These are phyloP conservation scores for Trichomycterus rosablanca DNA, from an alignment of 2,113 vertebrate genomes.

Conservation along the genomic window DNA sequence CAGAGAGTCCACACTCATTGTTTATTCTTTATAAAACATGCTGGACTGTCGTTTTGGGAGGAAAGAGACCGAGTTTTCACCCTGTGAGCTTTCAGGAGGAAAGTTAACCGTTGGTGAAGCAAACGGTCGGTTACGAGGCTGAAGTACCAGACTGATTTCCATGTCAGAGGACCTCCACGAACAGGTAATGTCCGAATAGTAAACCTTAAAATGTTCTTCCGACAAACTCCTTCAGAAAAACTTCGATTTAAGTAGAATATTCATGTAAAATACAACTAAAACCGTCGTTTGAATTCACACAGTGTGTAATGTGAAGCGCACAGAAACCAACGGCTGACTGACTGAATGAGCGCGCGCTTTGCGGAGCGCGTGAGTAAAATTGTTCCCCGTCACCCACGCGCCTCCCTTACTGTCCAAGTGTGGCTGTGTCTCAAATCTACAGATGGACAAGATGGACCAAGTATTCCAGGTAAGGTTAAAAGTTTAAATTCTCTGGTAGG, in stretches of 20 bases:
- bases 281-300: neutral
- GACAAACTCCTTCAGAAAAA: neutral
- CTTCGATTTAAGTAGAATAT: neutral
- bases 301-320: neutral
- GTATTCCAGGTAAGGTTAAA: too few species aligned
- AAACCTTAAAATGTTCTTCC: neutral
- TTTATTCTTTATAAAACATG: neutral
- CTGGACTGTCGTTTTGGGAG: neutral
- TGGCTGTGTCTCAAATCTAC: too few species aligned
- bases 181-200: neutral
- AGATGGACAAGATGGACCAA: too few species aligned
- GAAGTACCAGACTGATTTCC: neutral
- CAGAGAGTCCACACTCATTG: constrained; percentile 29
- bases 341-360: constrained; percentile 1
- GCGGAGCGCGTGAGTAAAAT: constrained; percentile 8
- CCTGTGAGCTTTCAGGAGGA: neutral
- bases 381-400: neutral
- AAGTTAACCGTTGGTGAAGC: neutral
- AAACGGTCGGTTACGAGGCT: neutral
- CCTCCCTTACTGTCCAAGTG: neutral
- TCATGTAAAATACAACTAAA: neutral
- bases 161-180: neutral
- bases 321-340: neutral
- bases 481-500: too few species aligned
- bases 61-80: neutral